Evolutionary conservation across 2,113 vertebrate genomes (phyloP).

Genomic region (Laticauda laticaudata): DNA sequence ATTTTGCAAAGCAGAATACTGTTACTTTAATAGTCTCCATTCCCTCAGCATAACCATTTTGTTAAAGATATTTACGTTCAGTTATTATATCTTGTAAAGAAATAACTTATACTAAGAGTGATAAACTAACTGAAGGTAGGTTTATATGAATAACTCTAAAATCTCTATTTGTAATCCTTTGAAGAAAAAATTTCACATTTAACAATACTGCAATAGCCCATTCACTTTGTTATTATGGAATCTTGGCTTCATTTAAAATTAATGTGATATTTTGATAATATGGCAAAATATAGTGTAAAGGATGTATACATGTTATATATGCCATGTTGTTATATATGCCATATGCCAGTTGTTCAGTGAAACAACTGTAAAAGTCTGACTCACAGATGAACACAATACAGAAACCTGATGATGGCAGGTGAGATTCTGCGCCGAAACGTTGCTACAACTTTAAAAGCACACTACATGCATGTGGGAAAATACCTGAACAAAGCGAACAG

Average conservation of each 20-base stretch:
- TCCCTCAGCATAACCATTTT: conserved; percentile 34
- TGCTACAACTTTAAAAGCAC: too few species aligned
- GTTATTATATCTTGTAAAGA: conserved; percentile 48
- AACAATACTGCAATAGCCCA: conserved; percentile 23
- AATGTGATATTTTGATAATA: conserved; percentile 11
- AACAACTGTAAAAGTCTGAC: too few species aligned
- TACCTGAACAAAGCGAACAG: too few species aligned
- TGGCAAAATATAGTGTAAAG: conserved; percentile 25
- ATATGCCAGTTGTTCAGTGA: too few species aligned
- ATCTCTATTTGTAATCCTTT: conserved; percentile 39
- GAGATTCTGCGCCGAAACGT: too few species aligned
- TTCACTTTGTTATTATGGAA: conserved; percentile 30
- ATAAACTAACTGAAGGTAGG: conserved; percentile 52
- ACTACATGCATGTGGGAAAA: too few species aligned
- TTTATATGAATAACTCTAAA: conserved; percentile 46
- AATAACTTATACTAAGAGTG: conserved; percentile 45
- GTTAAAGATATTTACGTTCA: conserved; percentile 50
- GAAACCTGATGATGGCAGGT: too few species aligned
- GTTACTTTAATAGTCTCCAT: conserved; percentile 24
- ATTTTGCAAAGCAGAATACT: neutral
- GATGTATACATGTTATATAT: conserved; percentile 22
- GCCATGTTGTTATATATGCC: neutral
- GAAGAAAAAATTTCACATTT: conserved; percentile 30
- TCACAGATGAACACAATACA: too few species aligned
- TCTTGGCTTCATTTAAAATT: conserved; percentile 38